Evolutionary conservation across 2,797 vertebrate genomes (phyloP).

Genomic region (Pyrocephalus nanus): DNA sequence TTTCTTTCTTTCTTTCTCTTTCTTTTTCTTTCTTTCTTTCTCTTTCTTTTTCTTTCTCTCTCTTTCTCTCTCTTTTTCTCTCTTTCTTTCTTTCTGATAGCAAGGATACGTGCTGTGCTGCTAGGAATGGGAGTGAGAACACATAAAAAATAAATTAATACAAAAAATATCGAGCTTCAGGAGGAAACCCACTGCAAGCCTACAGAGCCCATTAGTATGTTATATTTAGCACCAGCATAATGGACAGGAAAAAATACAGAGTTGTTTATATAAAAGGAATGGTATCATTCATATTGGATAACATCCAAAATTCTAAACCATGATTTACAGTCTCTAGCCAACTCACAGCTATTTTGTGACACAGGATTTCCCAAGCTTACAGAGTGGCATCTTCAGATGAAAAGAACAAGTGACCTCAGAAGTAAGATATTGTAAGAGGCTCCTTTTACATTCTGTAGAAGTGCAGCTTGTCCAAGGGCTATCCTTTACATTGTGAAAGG

Average conservation of each 20-base stretch:
- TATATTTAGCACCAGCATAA: constrained; percentile 69
- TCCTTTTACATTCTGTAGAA: neutral
- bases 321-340: constrained; percentile 19
- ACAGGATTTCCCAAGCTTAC: constrained; percentile 32
- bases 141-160: constrained; percentile 70
- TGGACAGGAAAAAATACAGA: constrained; percentile 17
- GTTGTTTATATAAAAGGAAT: constrained; percentile 59
- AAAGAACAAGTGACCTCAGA: constrained; percentile 47
- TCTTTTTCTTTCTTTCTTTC: neutral
- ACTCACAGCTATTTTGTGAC: neutral
- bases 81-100: constrained; percentile 45
- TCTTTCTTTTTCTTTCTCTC: neutral
- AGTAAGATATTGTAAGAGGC: neutral
- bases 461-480: neutral
- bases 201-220: constrained; percentile 21
- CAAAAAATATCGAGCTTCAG: constrained; percentile 43
- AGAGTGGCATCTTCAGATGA: constrained; percentile 7
- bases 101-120: neutral
- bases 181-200: constrained; percentile 55
- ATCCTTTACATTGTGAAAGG: constrained; percentile 1
- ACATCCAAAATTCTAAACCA: constrained; percentile 19
- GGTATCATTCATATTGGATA: constrained; percentile 45
- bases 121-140: constrained; percentile 54
- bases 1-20: too few species aligned
- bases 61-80: constrained; percentile 16